A percentile compares a stretch with the other conserved stretches of the same genome.
These are phyloP conservation scores for Dromius quadrimaculatus DNA, from an alignment of 2,888 invertebrate species.

Conservation along the genomic window DNA sequence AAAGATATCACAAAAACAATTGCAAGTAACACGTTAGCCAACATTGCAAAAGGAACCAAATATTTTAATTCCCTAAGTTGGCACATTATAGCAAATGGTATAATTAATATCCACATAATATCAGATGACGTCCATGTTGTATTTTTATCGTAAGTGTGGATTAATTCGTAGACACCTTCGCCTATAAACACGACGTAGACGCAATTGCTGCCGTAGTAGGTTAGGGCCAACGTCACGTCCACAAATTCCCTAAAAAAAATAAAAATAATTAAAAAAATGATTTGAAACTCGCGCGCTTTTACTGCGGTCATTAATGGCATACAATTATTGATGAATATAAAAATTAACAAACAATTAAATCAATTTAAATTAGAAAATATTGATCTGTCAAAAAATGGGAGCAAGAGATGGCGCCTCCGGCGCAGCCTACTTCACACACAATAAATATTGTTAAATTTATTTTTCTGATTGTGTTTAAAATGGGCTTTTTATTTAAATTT, in stretches of 20 bases:
- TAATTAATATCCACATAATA: slow-evolving; percentile 76
- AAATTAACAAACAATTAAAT: too few relatives aligned
- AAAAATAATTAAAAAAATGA: too few relatives aligned
- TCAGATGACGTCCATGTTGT: slow-evolving; percentile 58
- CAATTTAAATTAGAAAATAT: too few relatives aligned
- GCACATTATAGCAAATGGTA: slow-evolving; percentile 79
- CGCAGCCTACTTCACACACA: too few relatives aligned
- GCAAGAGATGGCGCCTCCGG: too few relatives aligned
- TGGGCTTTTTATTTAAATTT: too few relatives aligned
- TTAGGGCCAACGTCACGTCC: slow-evolving; percentile 76
- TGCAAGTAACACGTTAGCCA: slow-evolving; percentile 87
- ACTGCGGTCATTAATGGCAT: too few relatives aligned
- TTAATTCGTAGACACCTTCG: slow-evolving; percentile 75
- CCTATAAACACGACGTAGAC: slow-evolving; percentile 85
- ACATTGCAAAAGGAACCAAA: slow-evolving; percentile 88
- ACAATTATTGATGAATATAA: too few relatives aligned
- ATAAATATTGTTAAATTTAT: too few relatives aligned
- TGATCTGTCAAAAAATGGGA: too few relatives aligned
- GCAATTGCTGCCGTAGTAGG: slow-evolving; percentile 78
- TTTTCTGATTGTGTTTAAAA: too few relatives aligned
- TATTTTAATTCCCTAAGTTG: slow-evolving; percentile 84
- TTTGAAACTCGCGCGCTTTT: too few relatives aligned
- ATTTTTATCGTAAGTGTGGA: slow-evolving; percentile 62
- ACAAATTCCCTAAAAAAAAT: slow-evolving; percentile 75
- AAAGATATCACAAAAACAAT: slow-evolving; percentile 82